Evolutionary conservation across 2,113 vertebrate genomes (phyloP), one percentile per base, ranked within the genome.

Genomic region (Lophochroa leadbeateri): DNA sequence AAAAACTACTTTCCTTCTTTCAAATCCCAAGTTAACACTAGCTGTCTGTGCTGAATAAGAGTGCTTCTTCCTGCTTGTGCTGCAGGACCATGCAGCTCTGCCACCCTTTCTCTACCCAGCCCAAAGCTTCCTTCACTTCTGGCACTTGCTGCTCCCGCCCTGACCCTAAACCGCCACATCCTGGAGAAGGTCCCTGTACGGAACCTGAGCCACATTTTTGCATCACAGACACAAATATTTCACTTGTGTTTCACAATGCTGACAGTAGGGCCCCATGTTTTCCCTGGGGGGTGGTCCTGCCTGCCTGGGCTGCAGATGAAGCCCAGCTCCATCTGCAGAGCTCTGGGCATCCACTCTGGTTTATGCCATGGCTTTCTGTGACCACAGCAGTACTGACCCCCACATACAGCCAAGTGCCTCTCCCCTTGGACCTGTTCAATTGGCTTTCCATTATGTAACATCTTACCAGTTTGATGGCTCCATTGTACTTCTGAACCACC

Each of bases 11-110:
- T 14, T 24, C 28, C 55, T 46, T 12, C 37, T 74, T 68, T 28
- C 37, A 52, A 61, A 12, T 28, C 41, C 41, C 19, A 3, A 0
- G 0, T 71, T 39, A 71, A 53, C 20, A 47, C 63, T 0, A 39
- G 44, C 19, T 20, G 20, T 7, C 12, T 27, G n/a, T 53, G 52
- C 39, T 61, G 44, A 60, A 23, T 28, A 17, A 2, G 14, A 33
- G 15, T 2, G 12, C 28, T 63, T 15, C 4, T 52, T 69, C 18
- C 49, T 52, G 65, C 18, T 14, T 17, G 6, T 21, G 3, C 49
- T 57, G 7, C 33, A 13, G 11, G 4, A 37, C 28, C 19, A 10
- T 3, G 2, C 46, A 37, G 55, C 64, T 58, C 84, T 27, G 28
- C 37, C 1, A 0, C 57, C 37, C 37, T 7, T n/a, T 10, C 78